Conservation (phyloP, 2,797 vertebrate genomes). For the Serranus cabrilla region DNA sequence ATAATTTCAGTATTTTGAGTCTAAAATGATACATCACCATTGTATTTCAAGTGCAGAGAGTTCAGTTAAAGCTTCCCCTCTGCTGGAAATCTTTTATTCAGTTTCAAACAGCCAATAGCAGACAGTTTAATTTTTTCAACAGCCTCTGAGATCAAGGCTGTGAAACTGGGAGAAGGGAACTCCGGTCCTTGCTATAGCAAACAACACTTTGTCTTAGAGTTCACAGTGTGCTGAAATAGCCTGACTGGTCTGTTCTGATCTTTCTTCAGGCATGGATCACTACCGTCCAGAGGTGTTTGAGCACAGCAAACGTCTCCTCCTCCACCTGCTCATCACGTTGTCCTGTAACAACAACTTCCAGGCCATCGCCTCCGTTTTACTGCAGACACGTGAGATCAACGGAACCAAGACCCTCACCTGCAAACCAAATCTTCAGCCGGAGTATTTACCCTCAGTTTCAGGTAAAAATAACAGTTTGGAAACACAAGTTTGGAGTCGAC, state of each 20-base stretch:
- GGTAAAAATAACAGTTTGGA: slow-evolving; percentile 82
- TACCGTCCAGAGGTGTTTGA: slow-evolving; percentile 97
- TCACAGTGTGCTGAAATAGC: slow-evolving; percentile 1
- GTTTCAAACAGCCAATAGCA: not conserved
- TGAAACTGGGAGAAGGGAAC: not conserved
- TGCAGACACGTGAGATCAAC: slow-evolving; percentile 92
- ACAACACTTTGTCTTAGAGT: not conserved
- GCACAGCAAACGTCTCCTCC: slow-evolving; percentile 95
- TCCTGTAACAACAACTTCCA: slow-evolving; percentile 96
- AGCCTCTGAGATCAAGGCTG: not conserved
- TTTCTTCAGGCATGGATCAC: slow-evolving; percentile 94
- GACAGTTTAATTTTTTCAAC: not conserved
- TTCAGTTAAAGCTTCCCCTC: not conserved
- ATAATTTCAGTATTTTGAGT: not conserved
- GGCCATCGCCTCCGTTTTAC: slow-evolving; percentile 92
- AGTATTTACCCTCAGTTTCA: slow-evolving; percentile 91
- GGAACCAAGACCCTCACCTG: slow-evolving; percentile 93
- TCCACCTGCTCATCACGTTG: slow-evolving; percentile 94
- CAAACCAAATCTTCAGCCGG: slow-evolving; percentile 89
- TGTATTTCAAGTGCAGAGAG: not conserved
- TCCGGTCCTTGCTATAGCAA: not conserved
- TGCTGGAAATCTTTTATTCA: not conserved
- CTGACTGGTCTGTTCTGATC: slow-evolving; percentile 9
- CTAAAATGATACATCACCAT: not conserved
- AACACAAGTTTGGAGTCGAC: not conserved